Base-by-base conservation (phyloP, 2,113 vertebrate genomes). In the Apteryx mantelli region DNA sequence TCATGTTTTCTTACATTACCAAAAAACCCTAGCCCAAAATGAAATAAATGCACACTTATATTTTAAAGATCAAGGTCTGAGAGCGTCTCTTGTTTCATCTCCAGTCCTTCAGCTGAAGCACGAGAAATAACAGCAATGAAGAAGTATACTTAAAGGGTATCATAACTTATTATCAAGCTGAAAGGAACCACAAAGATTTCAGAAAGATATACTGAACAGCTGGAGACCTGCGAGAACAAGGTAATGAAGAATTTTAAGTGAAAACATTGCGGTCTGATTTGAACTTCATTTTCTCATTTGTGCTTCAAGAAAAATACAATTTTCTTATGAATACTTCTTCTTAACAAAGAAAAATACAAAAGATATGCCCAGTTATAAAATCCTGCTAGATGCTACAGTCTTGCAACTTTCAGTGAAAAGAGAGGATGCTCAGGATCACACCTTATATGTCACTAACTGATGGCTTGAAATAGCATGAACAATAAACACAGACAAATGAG, bases 181-280 rank as follows among this genome's bases (percentile, higher is more conserved):
- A 89, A 95, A 86, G 46, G 69, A 95, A 44, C 6, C 73, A 63
- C 38, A 48, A 86, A 86, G 32, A 2, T 92, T 95, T 86, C 64
- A 53, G 85, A 94, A 86, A 81, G 46, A 90, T 88, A 66, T 77
- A 20, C 69, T 68, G 58, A 90, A 88, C 79, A 90, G 40, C 24
- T 86, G 81, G 44, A 88, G 36, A 63, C 77, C 70, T 74, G 19
- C 42, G 60, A 91, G 73, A 92, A 81, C 60, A 91, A 91, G 60
- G 74, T 84, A 91, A 91, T 20, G 66, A 93, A 28, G 58, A 86
- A 74, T 89, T 84, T 91, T 91, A 76, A 82, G n/a, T 66, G 38
- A 82, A 93, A 89, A 73, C 18, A 89, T 18, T 38, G 25, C 38
- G 50, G 73, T 5, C 34, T n/a, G 40, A 75, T 60, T 75, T 86